Conservation (phyloP, 2,888 invertebrate species). For the Cheiracanthium punctorium region DNA sequence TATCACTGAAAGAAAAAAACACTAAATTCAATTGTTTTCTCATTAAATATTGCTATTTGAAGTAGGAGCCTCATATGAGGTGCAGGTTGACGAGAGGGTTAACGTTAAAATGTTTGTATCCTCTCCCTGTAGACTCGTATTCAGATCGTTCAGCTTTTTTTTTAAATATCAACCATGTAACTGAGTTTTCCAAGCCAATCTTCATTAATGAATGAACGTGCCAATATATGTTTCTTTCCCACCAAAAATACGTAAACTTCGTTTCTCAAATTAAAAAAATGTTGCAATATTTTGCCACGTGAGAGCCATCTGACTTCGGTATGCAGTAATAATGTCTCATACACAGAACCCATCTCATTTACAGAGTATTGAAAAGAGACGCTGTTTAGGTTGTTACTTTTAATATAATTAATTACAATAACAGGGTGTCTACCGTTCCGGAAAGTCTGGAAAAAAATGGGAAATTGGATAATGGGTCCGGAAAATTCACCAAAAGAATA, state of each 20-base stretch:
- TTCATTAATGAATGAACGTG: slow-evolving; percentile 12
- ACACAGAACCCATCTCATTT: slow-evolving; percentile 23
- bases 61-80: too few relatives aligned
- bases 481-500: too few relatives aligned
- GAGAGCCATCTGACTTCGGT: background rate
- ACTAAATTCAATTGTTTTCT: too few relatives aligned
- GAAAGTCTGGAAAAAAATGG: too few relatives aligned
- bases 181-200: slow-evolving; percentile 18
- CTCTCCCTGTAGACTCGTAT: too few relatives aligned
- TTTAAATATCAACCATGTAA: slow-evolving; percentile 23
- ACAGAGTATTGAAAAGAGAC: slow-evolving; percentile 9
- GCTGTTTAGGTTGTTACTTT: background rate
- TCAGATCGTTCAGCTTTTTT: slow-evolving; percentile 29
- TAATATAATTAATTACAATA: slow-evolving; percentile 3
- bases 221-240: slow-evolving; percentile 20
- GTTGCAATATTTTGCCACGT: background rate
- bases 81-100: too few relatives aligned
- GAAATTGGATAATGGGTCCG: too few relatives aligned
- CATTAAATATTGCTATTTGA: too few relatives aligned
- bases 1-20: too few relatives aligned
- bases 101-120: slow-evolving; percentile 29
- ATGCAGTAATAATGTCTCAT: slow-evolving; percentile 14
- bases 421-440: too few relatives aligned
- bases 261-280: background rate
- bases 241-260: background rate